Conservation (phyloP, 2,888 invertebrate genomes). For the Tipula confusa region DNA sequence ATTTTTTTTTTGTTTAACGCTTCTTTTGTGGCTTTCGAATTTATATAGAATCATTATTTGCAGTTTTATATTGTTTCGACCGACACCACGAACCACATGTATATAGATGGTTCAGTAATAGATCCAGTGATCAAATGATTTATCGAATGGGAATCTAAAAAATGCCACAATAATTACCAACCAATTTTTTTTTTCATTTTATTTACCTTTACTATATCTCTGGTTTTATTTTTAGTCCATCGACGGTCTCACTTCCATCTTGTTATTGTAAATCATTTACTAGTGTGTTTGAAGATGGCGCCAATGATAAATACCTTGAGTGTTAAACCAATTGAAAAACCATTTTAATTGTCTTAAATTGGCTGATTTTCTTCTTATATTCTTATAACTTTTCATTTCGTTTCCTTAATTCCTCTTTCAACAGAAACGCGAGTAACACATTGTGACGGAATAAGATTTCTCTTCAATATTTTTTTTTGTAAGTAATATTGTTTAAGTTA, state of each 20-base stretch:
- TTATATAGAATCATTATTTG: background rate
- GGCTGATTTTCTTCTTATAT: background rate
- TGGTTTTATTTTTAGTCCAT: background rate
- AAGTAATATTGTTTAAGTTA: background rate
- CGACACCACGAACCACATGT: background rate
- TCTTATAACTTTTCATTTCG: background rate
- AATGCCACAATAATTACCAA: background rate
- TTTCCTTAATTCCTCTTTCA: slow-evolving; percentile 7
- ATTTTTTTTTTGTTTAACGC: background rate
- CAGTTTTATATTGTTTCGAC: background rate
- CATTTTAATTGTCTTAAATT: slow-evolving; percentile 20
- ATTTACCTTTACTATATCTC: background rate
- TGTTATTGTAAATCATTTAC: background rate
- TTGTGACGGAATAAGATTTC: background rate
- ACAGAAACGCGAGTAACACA: background rate
- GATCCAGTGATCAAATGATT: background rate
- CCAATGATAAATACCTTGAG: background rate
- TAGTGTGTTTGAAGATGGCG: background rate
- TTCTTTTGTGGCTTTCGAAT: background rate
- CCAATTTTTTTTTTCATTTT: background rate
- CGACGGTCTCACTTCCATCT: background rate
- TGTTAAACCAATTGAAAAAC: background rate
- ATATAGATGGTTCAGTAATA: background rate
- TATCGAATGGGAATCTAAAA: background rate
- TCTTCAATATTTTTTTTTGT: background rate